Percentiles rank a stretch among this genome's conserved stretches.
phyloP scores from a whole-genome alignment of 2,888 invertebrate species.

The Leucophora obtusa region DNA sequence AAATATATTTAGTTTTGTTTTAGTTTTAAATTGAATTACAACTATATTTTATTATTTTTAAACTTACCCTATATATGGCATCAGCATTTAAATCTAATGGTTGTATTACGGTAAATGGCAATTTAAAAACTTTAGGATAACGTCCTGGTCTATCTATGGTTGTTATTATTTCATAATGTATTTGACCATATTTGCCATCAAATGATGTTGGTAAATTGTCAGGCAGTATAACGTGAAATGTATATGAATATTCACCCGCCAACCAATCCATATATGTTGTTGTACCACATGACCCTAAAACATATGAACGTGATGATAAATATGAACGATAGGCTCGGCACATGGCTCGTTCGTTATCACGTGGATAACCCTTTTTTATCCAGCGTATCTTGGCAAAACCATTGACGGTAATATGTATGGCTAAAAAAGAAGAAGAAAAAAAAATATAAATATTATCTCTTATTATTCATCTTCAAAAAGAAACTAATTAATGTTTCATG shows the following conservation, averaged over 20 bases:
- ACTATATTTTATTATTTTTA: neutral
- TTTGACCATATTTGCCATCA: conserved; percentile 86
- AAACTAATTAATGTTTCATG: neutral
- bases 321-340: conserved; percentile 78
- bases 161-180: conserved; percentile 89
- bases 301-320: conserved; percentile 76
- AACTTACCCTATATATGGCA: conserved; percentile 83
- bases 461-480: neutral
- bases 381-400: conserved; percentile 78
- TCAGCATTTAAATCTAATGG: conserved; percentile 89
- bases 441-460: neutral
- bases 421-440: conserved; percentile 61
- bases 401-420: conserved; percentile 78
- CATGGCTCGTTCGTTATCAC: conserved; percentile 77
- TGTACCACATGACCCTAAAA: conserved; percentile 77
- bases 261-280: conserved; percentile 83
- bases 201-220: conserved; percentile 87
- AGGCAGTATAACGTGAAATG: conserved; percentile 85
- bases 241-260: conserved; percentile 85
- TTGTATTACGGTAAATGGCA: conserved; percentile 88
- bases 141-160: conserved; percentile 91
- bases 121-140: conserved; percentile 89
- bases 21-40: no score
- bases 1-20: neutral
- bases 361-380: conserved; percentile 78